These are phyloP conservation scores for Drosophila auraria DNA, from an alignment of 1,140 invertebrate genomes.

Conservation along the genomic window DNA sequence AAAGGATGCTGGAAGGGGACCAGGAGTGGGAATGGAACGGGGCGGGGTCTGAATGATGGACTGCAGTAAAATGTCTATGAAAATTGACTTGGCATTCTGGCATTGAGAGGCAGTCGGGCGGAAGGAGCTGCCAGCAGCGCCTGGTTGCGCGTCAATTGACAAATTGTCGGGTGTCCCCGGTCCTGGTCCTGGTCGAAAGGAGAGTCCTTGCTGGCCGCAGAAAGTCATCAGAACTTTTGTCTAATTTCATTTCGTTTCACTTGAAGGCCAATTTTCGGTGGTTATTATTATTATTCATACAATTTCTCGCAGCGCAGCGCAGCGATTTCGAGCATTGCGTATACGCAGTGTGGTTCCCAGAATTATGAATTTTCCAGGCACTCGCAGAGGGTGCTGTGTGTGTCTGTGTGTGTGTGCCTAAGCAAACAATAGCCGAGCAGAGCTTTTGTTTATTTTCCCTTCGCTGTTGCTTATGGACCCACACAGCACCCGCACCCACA, in stretches of 20 bases:
- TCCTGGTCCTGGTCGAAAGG: background rate
- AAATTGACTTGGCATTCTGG: constrained; percentile 58
- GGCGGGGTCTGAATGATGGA: constrained; percentile 28
- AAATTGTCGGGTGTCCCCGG: constrained; percentile 54
- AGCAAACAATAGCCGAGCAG: constrained; percentile 70
- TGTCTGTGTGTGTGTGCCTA: constrained; percentile 14
- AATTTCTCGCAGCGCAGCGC: constrained; percentile 20
- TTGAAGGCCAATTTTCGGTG: constrained; percentile 67
- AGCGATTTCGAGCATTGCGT: constrained; percentile 42
- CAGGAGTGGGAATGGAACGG: background rate
- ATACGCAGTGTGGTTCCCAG: constrained; percentile 45
- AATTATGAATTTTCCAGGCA: constrained; percentile 66
- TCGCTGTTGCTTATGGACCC: constrained; percentile 22
- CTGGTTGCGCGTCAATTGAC: constrained; percentile 78
- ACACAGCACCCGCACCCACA: background rate
- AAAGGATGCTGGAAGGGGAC: constrained; percentile 5
- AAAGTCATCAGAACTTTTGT: constrained; percentile 68
- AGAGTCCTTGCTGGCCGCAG: constrained; percentile 1
- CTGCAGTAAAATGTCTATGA: constrained; percentile 71
- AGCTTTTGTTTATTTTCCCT: constrained; percentile 73
- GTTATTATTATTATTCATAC: constrained; percentile 67
- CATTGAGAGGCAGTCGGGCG: constrained; percentile 71
- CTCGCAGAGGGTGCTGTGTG: constrained; percentile 3
- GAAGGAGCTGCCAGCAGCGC: constrained; percentile 73
- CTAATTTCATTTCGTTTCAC: constrained; percentile 79